phyloP scores from a whole-genome alignment of 2,113 vertebrate species.

The Cochlearius cochlearius region DNA sequence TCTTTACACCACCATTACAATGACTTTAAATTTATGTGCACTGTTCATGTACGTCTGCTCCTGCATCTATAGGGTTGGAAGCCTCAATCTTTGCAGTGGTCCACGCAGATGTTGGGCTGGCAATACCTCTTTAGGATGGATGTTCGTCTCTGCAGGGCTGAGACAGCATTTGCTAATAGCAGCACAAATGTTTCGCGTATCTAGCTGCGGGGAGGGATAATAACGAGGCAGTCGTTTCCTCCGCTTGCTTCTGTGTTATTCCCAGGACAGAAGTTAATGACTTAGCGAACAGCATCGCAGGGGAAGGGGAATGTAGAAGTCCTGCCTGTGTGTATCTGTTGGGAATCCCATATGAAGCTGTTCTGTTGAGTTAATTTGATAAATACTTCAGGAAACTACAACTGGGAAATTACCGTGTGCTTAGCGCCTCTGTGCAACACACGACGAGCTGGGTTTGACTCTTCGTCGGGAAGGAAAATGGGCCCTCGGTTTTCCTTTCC shows the following conservation, averaged over 20 bases:
- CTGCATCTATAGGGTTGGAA: not conserved
- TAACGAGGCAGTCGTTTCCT: not conserved
- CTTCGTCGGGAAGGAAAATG: not conserved
- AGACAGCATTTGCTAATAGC: not conserved
- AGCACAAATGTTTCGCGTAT: not conserved
- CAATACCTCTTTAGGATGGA: not conserved
- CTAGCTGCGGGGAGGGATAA: not conserved
- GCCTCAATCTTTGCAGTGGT: not conserved
- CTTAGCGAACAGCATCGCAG: not conserved
- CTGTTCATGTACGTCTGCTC: rapidly evolving
- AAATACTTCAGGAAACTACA: not conserved
- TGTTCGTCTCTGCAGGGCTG: not conserved
- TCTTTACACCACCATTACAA: not conserved
- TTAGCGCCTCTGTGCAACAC: not conserved
- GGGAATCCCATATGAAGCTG: not conserved
- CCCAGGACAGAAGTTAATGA: not conserved
- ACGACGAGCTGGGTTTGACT: not conserved
- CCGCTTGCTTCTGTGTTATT: not conserved
- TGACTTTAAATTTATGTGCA: not conserved
- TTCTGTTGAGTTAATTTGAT: not conserved
- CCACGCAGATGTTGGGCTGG: not conserved
- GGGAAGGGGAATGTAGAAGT: not conserved
- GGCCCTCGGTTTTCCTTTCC: not conserved
- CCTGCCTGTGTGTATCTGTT: not conserved
- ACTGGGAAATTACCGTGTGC: not conserved